A percentile compares a stretch with the other conserved stretches of the same genome.
phyloP scores from a whole-genome alignment of 2,113 vertebrate species.

The Cyanocitta stelleri region DNA sequence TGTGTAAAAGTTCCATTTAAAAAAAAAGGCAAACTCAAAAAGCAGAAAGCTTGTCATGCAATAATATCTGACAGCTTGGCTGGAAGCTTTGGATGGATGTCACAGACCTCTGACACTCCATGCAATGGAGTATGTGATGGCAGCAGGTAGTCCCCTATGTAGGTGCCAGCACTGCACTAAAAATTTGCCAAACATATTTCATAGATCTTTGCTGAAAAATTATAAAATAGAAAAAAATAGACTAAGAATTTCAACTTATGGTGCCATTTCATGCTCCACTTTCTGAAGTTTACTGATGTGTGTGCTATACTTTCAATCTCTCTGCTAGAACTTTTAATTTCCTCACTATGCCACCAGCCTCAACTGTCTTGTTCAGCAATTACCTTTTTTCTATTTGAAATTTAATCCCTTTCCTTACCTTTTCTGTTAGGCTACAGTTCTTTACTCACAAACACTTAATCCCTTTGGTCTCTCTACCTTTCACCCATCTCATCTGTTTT shows the following conservation, averaged over 20 bases:
- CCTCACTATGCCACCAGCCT: neutral
- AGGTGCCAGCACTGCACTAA: neutral
- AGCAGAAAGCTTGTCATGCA: neutral
- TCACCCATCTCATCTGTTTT: neutral
- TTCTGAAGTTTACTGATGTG: neutral
- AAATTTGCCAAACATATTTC: neutral
- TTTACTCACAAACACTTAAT: neutral
- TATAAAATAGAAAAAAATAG: neutral
- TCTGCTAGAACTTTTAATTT: neutral
- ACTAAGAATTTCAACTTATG: neutral
- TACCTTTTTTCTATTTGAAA: neutral
- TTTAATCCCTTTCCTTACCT: neutral
- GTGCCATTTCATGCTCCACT: neutral
- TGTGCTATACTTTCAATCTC: neutral
- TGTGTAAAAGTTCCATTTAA: neutral
- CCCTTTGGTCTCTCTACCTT: neutral
- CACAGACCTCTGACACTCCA: neutral
- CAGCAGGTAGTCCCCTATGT: neutral
- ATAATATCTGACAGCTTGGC: neutral
- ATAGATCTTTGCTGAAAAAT: neutral
- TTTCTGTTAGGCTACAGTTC: neutral
- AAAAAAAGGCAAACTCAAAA: neutral
- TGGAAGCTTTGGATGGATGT: neutral
- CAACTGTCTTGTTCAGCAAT: neutral
- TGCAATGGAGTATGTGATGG: neutral